Evolutionary conservation across 2,113 vertebrate genomes (phyloP).

Genomic region (Ochotona princeps): DNA sequence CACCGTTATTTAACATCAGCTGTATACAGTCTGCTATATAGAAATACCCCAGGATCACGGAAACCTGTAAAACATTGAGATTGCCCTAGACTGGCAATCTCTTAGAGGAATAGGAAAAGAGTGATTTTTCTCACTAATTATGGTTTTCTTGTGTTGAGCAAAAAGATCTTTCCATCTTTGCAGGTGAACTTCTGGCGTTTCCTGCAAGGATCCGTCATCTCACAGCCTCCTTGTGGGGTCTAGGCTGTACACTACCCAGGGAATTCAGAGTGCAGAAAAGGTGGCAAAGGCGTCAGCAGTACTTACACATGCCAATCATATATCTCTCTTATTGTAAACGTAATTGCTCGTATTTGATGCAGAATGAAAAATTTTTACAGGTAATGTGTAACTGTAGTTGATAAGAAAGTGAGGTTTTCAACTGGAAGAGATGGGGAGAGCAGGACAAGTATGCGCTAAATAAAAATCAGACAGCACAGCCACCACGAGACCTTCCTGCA

Average conservation of each 20-base stretch:
- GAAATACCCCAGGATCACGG: not conserved
- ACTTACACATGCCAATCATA: not conserved
- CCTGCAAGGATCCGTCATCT: not conserved
- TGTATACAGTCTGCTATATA: too few species aligned
- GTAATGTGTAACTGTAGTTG: conserved; percentile 42
- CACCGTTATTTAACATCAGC: not conserved
- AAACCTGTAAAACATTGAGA: not conserved
- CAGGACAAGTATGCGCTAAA: conserved; percentile 32
- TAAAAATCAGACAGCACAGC: conserved; percentile 7
- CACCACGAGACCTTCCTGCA: conserved; percentile 55
- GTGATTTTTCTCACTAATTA: not conserved
- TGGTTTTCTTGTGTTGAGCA: not conserved
- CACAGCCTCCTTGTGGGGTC: not conserved
- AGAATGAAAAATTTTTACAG: conserved; percentile 46
- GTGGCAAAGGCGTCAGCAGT: not conserved
- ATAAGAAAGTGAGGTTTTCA: conserved; percentile 59
- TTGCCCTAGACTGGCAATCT: not conserved
- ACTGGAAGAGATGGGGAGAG: not conserved
- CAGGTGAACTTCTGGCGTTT: not conserved
- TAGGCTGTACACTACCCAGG: rapidly evolving
- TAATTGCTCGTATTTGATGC: not conserved
- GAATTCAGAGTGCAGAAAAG: not conserved
- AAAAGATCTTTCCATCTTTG: not conserved
- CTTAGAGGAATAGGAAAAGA: not conserved
- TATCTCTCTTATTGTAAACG: not conserved